Evolutionary conservation across 2,113 vertebrate species (phyloP), one percentile per base, ranked within the genome.

Genomic region (Glaucidium brasilianum): DNA sequence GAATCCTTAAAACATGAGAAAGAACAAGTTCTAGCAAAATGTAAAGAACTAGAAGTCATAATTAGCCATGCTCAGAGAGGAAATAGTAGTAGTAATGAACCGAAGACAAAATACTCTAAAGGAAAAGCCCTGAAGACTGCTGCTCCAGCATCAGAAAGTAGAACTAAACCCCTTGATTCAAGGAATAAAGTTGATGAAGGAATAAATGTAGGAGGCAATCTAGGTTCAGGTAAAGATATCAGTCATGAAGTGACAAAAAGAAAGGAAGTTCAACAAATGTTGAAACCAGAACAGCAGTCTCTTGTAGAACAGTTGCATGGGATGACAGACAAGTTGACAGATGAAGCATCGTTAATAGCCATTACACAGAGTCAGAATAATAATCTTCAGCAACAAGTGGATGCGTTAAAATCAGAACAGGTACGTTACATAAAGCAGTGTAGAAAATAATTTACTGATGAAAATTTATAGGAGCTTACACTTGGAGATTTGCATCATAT

Each of bases 301-400:
- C 10, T 69, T 52, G 73, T 77, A 43, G 95, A 96, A 96, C 85
- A 85, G 68, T 77, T 95, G 50, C 95, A 41, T 59, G 93, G 94
- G 53, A 59, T 92, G 17, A 94, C 92, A 90, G 97, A 96, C 62
- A 97, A 83, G 91, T 91, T 96, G 69, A 93, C 96, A 64, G 96
- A 92, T 74, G 97, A 98, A 83, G 95, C 97, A 58, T 93, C 95
- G 0, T 64, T 82, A 75, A 55, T 77, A 53, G 71, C 92, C 11
- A 50, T 92, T 94, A 88, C 97, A 49, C 94, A 82, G 50, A 81
- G 58, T 85, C 98, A 97, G 97, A 97, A 94, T 50, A 90, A 96
- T 80, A 90, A 97, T 39, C 98, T 98, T 95, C 96, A 98, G 96
- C 97, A 98, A 94, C 98, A 99, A 96, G 96, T 98, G 96, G 90